phyloP scores from a whole-genome alignment of 2,797 vertebrate genomes.

The Tadarida brasiliensis region DNA sequence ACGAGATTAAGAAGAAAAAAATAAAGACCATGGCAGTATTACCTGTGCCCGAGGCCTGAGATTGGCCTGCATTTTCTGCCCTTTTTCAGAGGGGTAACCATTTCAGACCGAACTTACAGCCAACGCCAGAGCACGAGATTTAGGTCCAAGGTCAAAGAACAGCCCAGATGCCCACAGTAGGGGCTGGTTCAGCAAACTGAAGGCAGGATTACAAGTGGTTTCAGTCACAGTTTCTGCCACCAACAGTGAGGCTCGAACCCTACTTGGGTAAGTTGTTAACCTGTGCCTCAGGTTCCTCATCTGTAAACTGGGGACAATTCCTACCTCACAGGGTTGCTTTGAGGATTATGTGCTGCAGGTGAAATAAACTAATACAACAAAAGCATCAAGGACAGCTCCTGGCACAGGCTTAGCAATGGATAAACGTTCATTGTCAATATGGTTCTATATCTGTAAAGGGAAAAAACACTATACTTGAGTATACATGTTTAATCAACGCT shows the following conservation, averaged over 20 bases:
- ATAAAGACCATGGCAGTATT: neutral
- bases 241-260: neutral
- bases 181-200: neutral
- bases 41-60: neutral
- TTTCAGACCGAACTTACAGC: neutral
- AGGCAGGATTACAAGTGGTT: neutral
- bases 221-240: neutral
- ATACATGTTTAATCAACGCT: neutral
- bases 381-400: neutral
- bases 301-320: neutral
- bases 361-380: neutral
- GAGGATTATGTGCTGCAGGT: neutral
- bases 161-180: accelerated
- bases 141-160: neutral
- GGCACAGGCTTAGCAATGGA: neutral
- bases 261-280: neutral
- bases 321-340: neutral
- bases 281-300: neutral
- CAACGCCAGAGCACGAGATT: neutral
- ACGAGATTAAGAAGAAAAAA: neutral
- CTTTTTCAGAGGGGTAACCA: neutral
- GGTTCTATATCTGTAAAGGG: neutral
- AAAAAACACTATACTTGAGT: neutral
- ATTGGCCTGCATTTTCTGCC: neutral
- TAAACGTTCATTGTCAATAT: neutral